A percentile compares a stretch with the other conserved stretches of the same genome.
These are phyloP conservation scores for Machimus atricapillus DNA, from an alignment of 2,888 invertebrate genomes.

Conservation along the genomic window DNA sequence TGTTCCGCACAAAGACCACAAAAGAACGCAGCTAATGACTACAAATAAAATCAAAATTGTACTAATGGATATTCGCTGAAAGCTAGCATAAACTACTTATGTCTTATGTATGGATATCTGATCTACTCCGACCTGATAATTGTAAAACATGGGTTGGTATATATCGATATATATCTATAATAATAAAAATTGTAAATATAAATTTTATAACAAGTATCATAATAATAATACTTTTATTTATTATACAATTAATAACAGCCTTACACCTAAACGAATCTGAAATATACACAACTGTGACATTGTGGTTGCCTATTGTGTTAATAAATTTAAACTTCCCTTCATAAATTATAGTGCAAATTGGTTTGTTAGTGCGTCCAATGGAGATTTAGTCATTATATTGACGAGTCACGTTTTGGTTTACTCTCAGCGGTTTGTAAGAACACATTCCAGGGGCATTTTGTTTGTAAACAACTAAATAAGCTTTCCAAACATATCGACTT, in stretches of 20 bases:
- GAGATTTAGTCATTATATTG: not conserved
- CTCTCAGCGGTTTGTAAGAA: not conserved
- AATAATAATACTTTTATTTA: constrained; percentile 34
- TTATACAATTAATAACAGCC: constrained; percentile 34
- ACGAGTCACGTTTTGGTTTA: not conserved
- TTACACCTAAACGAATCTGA: constrained; percentile 31
- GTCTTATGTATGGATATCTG: not conserved
- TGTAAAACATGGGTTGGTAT: constrained; percentile 13
- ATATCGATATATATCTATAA: constrained; percentile 12
- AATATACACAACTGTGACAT: constrained; percentile 11
- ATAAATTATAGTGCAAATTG: not conserved
- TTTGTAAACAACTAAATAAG: not conserved
- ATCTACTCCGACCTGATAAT: not conserved
- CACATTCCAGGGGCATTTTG: not conserved
- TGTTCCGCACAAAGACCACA: too few relatives aligned
- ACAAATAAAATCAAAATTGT: not conserved
- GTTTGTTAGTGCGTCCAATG: constrained; percentile 8
- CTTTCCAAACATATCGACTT: not conserved
- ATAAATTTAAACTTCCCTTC: constrained; percentile 13
- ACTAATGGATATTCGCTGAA: not conserved
- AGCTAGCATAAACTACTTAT: not conserved
- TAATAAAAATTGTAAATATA: constrained; percentile 31
- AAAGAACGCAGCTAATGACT: too few relatives aligned
- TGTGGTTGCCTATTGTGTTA: not conserved
- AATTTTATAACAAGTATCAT: constrained; percentile 37